Evolutionary conservation across 1,140 invertebrate genomes (phyloP).

Genomic region (Hestina assimilis): DNA sequence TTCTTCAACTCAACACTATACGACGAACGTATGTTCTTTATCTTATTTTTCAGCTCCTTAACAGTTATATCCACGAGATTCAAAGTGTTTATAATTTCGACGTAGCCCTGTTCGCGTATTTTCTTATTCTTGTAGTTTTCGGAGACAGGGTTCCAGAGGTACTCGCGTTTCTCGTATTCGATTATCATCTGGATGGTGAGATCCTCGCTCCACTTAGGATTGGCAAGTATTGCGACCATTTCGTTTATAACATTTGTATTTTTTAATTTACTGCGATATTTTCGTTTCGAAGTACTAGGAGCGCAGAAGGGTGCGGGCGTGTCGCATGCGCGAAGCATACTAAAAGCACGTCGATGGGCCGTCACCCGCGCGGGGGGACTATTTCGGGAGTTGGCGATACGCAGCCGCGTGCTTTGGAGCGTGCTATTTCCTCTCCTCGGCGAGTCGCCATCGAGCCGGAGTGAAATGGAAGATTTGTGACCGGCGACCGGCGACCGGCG

Average conservation of each 20-base stretch:
- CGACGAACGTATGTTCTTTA: conserved; percentile 75
- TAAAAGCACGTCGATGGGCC: conserved; percentile 76
- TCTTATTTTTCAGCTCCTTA: conserved; percentile 75
- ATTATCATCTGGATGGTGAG: conserved; percentile 74
- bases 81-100: conserved; percentile 70
- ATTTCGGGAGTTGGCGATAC: conserved; percentile 75
- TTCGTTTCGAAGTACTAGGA: conserved; percentile 50
- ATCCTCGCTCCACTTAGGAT: conserved; percentile 75
- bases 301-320: conserved; percentile 73
- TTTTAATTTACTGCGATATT: conserved; percentile 33
- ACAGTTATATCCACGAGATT: conserved; percentile 69
- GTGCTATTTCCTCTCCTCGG: conserved; percentile 72
- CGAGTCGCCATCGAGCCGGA: conserved; percentile 62
- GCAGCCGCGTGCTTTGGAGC: conserved; percentile 75
- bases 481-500: conserved; percentile 38
- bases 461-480: conserved; percentile 77
- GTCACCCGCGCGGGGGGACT: conserved; percentile 65
- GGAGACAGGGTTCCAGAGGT: conserved; percentile 72
- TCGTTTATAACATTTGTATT: conserved; percentile 45
- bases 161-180: conserved; percentile 72
- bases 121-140: conserved; percentile 75
- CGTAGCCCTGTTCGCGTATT: conserved; percentile 70
- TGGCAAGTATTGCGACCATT: conserved; percentile 72
- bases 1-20: conserved; percentile 77
- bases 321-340: conserved; percentile 77